Conservation (phyloP, 2,113 vertebrate species). For the Limnothrissa miodon region DNA sequence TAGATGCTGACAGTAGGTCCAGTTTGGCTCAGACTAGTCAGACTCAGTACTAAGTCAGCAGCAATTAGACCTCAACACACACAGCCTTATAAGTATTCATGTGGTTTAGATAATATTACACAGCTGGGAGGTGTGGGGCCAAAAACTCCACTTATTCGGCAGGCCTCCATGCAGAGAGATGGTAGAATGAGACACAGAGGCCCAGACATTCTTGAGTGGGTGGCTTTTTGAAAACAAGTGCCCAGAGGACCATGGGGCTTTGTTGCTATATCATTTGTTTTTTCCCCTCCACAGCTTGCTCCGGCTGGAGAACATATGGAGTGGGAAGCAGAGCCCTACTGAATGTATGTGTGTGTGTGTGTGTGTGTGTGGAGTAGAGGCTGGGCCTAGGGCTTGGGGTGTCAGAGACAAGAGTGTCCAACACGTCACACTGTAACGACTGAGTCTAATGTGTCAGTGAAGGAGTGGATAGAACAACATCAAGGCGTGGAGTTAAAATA, state of each 20-base stretch:
- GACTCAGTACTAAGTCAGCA: background rate
- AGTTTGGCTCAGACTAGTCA: background rate
- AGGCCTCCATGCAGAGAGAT: background rate
- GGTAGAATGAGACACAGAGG: constrained; percentile 34
- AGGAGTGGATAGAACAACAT: constrained; percentile 38
- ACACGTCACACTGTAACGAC: background rate
- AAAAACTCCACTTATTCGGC: constrained; percentile 5
- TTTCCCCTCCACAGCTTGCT: constrained; percentile 9
- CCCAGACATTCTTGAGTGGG: constrained; percentile 65
- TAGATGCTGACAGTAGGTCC: background rate
- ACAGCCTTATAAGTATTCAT: background rate
- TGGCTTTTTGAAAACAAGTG: constrained; percentile 56
- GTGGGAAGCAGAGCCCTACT: background rate
- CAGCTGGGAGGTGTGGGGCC: constrained; percentile 31
- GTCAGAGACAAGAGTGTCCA: background rate
- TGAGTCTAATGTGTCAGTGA: constrained; percentile 2
- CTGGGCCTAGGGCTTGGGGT: background rate
- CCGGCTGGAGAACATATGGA: constrained; percentile 2
- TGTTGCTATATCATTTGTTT: constrained; percentile 43
- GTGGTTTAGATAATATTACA: constrained; percentile 33
- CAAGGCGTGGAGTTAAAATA: constrained; percentile 58
- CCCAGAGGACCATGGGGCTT: constrained; percentile 54
- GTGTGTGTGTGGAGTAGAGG: background rate
- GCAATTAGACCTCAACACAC: background rate
- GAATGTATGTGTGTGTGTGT: background rate